Evolutionary conservation across 2,113 vertebrate species (phyloP).

Genomic region (Chaetodon auriga): DNA sequence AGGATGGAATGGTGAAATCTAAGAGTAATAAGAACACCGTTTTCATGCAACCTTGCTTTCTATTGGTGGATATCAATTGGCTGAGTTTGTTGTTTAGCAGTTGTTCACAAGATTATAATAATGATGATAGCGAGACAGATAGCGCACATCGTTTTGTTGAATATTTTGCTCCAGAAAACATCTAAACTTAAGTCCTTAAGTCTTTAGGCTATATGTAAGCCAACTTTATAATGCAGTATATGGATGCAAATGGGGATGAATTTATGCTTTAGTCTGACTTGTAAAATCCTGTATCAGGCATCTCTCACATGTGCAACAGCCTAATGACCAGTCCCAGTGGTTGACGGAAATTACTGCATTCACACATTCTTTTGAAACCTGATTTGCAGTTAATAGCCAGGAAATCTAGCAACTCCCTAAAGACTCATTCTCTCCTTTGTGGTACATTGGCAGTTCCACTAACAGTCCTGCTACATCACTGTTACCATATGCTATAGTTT

Average conservation of each 20-base stretch:
- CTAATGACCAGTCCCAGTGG: constrained; percentile 17
- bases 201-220: too few relatives aligned
- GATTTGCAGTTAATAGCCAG: constrained; percentile 40
- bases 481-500: background rate
- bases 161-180: background rate
- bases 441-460: background rate
- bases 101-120: background rate
- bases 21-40: background rate
- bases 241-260: background rate
- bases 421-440: constrained; percentile 11
- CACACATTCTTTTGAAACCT: constrained; percentile 6
- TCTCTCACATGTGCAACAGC: background rate
- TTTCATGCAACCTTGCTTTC: background rate
- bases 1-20: background rate
- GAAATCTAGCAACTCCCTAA: constrained; percentile 21
- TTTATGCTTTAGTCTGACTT: too few relatives aligned
- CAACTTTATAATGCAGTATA: background rate
- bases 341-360: background rate
- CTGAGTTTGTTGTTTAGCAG: background rate
- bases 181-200: background rate
- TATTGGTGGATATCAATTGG: background rate
- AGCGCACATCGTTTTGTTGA: background rate
- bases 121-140: background rate
- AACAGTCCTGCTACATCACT: background rate
- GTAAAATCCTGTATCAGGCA: background rate